Evolutionary conservation across 2,888 invertebrate genomes (phyloP), one percentile per base, ranked within the genome.

Genomic region (Drosophila macrospina): DNA sequence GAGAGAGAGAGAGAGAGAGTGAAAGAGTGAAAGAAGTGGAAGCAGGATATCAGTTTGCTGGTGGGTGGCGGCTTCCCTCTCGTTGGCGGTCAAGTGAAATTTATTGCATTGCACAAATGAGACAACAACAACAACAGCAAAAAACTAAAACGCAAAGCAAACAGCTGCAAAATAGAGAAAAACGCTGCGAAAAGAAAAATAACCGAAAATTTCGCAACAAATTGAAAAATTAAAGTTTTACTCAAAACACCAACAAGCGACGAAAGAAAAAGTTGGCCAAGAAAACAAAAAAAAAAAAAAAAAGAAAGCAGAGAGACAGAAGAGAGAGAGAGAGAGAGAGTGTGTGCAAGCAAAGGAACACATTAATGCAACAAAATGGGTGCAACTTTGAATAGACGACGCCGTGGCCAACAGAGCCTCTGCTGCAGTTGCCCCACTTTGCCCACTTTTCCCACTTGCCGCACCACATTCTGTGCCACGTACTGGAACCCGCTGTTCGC

Each of bases 151-250:
- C 75, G 78, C 77, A 83, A 77, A 64, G 69, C 80, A 74, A 70
- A 78, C 73, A 80, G 59, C 62, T 55, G 10, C 5, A 20, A 13
- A 24, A 32, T 13, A 20, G 13, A 56, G 20, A 42, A 28, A 54
- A 50, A 45, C 42, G 30, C 57, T 69, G 63, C 66, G 54, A 30
- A 50, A 70, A 69, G 82, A 85, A 73, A 85, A 86, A 85, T 74
- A 86, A 69, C 73, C 85, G 20, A 79, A 87, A 82, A 82, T 85
- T 79, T 66, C 66, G 59, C 65, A 87, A 75, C 86, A 89, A 86
- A 86, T 89, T 89, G 89, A 87, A 89, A 89, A 87, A 89, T 80
- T 86, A 82, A 87, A 89, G 83, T 85, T 88, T 76, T 41, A 72
- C 51, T 72, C 20, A 20, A 20, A 69, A 42, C 65, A 62, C 59